Conservation (phyloP, 2,888 invertebrate genomes). For the Aphrophora alni region DNA sequence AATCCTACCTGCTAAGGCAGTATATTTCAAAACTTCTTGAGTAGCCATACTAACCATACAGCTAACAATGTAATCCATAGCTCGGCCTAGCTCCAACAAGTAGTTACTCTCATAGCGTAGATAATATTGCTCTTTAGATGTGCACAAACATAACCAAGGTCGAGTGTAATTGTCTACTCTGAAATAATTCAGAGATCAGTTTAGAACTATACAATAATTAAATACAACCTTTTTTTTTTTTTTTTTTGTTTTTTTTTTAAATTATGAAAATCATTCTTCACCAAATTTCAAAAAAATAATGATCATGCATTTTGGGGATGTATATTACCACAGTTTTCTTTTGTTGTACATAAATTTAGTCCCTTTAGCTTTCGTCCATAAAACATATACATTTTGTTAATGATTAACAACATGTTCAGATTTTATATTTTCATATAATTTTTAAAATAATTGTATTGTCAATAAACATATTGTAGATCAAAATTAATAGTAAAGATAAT, state of each 20-base stretch:
- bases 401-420: too few relatives aligned
- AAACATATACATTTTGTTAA: too few relatives aligned
- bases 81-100: slow-evolving; percentile 64
- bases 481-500: too few relatives aligned
- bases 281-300: background rate
- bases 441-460: too few relatives aligned
- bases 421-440: too few relatives aligned
- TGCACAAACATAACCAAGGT: slow-evolving; percentile 65
- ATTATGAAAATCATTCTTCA: background rate
- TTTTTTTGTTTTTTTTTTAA: too few relatives aligned
- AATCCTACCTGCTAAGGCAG: slow-evolving; percentile 66
- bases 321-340: too few relatives aligned
- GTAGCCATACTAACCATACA: slow-evolving; percentile 65
- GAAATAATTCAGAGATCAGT: slow-evolving; percentile 26
- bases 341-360: too few relatives aligned
- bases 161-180: slow-evolving; percentile 57
- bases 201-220: background rate
- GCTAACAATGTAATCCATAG: slow-evolving; percentile 66
- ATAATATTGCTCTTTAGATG: slow-evolving; percentile 68
- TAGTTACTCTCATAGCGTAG: slow-evolving; percentile 68
- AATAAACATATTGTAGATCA: too few relatives aligned
- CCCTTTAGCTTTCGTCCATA: too few relatives aligned
- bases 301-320: too few relatives aligned
- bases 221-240: background rate
- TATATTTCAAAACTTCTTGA: slow-evolving; percentile 69